phyloP scores from a whole-genome alignment of 2,113 vertebrate species.

The Platycercus adscitus region DNA sequence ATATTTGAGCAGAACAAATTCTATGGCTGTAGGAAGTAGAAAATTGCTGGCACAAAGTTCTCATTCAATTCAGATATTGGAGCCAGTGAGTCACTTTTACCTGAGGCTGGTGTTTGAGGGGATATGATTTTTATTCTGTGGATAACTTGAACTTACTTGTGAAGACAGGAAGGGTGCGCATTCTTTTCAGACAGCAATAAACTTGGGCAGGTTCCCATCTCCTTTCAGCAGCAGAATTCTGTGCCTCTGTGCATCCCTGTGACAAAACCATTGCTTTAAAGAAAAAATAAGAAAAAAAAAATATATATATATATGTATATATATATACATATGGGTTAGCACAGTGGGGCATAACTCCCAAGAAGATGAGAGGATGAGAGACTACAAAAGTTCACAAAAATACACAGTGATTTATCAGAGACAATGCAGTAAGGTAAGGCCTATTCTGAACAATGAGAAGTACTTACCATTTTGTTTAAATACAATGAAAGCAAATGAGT shows the following conservation, averaged over 20 bases:
- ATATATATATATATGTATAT: too few species aligned
- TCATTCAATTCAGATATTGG: not conserved
- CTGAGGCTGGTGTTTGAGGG: not conserved
- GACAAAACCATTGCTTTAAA: not conserved
- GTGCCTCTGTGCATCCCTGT: not conserved
- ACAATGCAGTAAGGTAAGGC: not conserved
- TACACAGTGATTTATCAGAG: not conserved
- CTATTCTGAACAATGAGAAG: not conserved
- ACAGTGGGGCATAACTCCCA: not conserved
- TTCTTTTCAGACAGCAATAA: not conserved
- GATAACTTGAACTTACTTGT: not conserved
- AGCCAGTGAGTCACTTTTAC: not conserved
- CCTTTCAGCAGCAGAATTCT: not conserved
- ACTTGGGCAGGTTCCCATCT: rapidly evolving
- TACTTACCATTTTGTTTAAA: not conserved
- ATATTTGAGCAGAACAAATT: not conserved
- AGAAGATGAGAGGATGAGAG: not conserved
- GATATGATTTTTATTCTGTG: not conserved
- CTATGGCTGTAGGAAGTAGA: not conserved
- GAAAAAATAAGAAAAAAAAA: not conserved
- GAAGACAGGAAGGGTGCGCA: not conserved
- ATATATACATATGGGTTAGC: not conserved
- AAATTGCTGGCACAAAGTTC: not conserved
- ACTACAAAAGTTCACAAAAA: not conserved
- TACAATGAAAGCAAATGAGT: not conserved